Base-by-base conservation (phyloP, 2,113 vertebrate species). In the Rhynchomys soricoides region DNA sequence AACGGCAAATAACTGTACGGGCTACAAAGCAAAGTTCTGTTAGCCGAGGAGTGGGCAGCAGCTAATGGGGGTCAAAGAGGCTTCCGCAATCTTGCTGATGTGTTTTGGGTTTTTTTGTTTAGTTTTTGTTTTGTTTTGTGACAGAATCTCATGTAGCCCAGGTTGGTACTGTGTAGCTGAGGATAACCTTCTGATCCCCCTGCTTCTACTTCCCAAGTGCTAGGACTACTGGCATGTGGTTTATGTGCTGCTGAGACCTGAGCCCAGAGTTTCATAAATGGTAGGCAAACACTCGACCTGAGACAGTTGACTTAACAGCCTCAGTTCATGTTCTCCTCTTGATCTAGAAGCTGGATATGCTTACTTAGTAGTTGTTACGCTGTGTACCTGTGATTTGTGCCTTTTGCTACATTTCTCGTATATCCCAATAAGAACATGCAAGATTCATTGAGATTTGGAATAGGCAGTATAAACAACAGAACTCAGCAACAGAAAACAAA, bases 321-420 rank as follows among this genome's bases (percentile, higher is more conserved):
- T 16, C 37, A 31, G 40, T 15, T 45, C 82, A 7, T 40, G 37
- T 57, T 86, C 73, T 88, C 50, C 91, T 81, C 71, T 93, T 89
- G 26, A 86, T 48, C 9, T 77, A 21, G 34, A 50, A 31, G 43
- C 29, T 94, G 37, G 10, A 29, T 91, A 91, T 43, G 3, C 77
- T 97, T 24, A 79, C 12, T 50, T 71, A 59, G 3, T 57, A 93
- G 52, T 89, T 66, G 89, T 11, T 91, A 7, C 37, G 59, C 52
- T 93, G 7, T 91, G 81, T 4, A 90, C 4, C 50, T 89, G 90
- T 0, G 22, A 74, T 59, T 57, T 77, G 57, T 90, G 55, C 26
- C n/a, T 50, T 95, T 93, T 95, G 83, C 48, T 92, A 17, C 45
- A 19, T 52, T 91, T 95, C 88, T 88, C 73, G 50, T 74, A 86